Evolutionary conservation across 2,797 vertebrate genomes (phyloP).

Genomic region (Mormyrus hasselquistii): DNA sequence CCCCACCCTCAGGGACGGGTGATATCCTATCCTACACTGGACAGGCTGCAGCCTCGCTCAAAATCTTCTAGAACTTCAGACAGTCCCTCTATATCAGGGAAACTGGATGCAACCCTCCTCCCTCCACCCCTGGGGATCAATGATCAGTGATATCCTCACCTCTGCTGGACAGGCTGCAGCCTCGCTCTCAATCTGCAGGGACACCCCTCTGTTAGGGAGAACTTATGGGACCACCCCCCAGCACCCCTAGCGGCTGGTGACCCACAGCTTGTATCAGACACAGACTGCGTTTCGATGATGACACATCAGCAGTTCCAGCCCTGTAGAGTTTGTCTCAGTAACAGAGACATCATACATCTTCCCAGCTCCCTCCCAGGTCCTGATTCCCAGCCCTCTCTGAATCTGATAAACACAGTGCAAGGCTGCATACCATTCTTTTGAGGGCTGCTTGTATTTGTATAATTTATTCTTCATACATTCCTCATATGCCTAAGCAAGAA

Average conservation of each 20-base stretch:
- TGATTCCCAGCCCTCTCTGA: constrained; percentile 16
- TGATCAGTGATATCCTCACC: constrained; percentile 9
- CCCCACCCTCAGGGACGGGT: too few relatives aligned
- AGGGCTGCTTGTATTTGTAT: not conserved
- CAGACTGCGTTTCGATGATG: constrained; percentile 47
- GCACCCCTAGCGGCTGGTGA: constrained; percentile 42
- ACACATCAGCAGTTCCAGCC: constrained; percentile 42
- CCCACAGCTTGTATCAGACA: constrained; percentile 40
- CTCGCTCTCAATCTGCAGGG: not conserved
- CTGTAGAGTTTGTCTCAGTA: constrained; percentile 29
- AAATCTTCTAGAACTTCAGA: too few relatives aligned
- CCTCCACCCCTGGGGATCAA: not conserved
- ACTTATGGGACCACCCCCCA: constrained; percentile 45
- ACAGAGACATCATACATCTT: constrained; percentile 19
- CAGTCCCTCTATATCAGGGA: too few relatives aligned
- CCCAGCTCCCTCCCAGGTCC: constrained; percentile 23
- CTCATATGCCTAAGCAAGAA: not conserved
- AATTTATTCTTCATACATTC: not conserved
- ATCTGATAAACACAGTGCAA: constrained; percentile 10
- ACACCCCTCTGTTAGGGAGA: not conserved
- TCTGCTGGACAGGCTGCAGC: constrained; percentile 24
- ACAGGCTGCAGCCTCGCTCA: not conserved
- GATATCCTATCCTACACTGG: too few relatives aligned
- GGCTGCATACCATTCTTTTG: not conserved
- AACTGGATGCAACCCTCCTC: constrained; percentile 13